These are phyloP conservation scores for Zaprionus obscuricornis DNA, from an alignment of 2,888 invertebrate genomes.

Conservation along the genomic window DNA sequence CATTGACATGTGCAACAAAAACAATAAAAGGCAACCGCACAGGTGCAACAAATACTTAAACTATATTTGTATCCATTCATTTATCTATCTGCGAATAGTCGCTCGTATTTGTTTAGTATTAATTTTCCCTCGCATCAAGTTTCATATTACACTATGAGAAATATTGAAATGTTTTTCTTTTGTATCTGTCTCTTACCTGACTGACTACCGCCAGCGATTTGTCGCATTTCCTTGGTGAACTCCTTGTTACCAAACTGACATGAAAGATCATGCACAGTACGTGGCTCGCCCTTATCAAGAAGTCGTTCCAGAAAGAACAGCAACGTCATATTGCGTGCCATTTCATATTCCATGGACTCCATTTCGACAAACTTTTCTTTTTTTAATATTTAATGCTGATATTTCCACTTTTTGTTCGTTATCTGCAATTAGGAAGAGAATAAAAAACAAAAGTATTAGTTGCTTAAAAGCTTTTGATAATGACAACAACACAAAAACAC, in stretches of 20 bases:
- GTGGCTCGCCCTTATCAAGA: conserved; percentile 96
- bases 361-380: conserved; percentile 83
- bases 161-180: conserved; percentile 59
- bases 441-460: conserved; percentile 20
- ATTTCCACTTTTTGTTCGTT: conserved; percentile 34
- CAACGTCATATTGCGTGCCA: conserved; percentile 96
- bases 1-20: conserved; percentile 57
- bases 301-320: conserved; percentile 99
- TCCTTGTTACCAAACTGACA: conserved; percentile 99
- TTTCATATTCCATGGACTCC: conserved; percentile 97
- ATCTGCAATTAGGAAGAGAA: conserved; percentile 58
- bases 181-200: conserved; percentile 86
- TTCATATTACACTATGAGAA: conserved; percentile 79
- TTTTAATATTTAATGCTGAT: conserved; percentile 34
- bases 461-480: conserved; percentile 12
- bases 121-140: conserved; percentile 47
- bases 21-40: conserved; percentile 24
- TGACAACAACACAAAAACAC: conserved; percentile 8
- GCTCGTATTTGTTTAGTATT: conserved; percentile 34
- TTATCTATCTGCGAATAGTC: no score
- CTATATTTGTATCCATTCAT: conserved; percentile 3
- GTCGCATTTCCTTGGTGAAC: conserved; percentile 99
- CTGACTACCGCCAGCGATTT: conserved; percentile 97
- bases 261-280: conserved; percentile 98
- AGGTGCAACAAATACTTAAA: conserved; percentile 55